Evolutionary conservation across 1,140 invertebrate species (phyloP), one percentile per base, ranked within the genome.

Genomic region (Mesaphorura yosii): DNA sequence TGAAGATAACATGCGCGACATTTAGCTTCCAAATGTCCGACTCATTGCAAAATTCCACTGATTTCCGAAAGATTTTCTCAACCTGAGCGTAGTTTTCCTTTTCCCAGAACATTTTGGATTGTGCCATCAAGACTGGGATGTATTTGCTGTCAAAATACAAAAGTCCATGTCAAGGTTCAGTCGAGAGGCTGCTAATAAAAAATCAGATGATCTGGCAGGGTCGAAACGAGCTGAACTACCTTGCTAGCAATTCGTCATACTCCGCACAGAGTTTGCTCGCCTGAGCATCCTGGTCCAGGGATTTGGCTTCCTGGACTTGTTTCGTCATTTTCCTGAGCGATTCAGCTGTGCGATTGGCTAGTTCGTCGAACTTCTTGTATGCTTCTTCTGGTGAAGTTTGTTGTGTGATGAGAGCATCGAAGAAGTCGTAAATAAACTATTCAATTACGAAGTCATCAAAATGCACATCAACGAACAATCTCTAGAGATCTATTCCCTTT

Each of bases 91-190:
- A 98, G 68, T 98, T 92, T 67, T 94, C 89, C 65, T 89, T 76
- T 53, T 98, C 92, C 95, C 95, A 98, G 65, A 94, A 95, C 59
- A 98, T 95, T 77, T 95, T 97, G 0, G 94, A 93, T 70, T 98
- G 93, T 2, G 93, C 89, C 94, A 98, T 98, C 10, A 98, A 75
- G 14, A 98, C 88, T 0, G 95, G 94, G 53, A 97, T 78, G 64
- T 83, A 86, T 34, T 62, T 59, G 31, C 76, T 79, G 51, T 44
- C 62, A 57, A 52, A 23, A 26, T 45, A 41, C 47, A 58, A 48
- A 58, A 48, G 46, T 23, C 17, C 27, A 47, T 40, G 23, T 51
- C 4, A 75, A 31, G 25, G 17, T 38, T 6, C 38, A 10, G 19
- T 4, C 12, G 12, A 48, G 29, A 25, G 7, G 29, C 7, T 12